Conservation (phyloP, 2,797 vertebrate species). For the Pangasius krempfi region DNA sequence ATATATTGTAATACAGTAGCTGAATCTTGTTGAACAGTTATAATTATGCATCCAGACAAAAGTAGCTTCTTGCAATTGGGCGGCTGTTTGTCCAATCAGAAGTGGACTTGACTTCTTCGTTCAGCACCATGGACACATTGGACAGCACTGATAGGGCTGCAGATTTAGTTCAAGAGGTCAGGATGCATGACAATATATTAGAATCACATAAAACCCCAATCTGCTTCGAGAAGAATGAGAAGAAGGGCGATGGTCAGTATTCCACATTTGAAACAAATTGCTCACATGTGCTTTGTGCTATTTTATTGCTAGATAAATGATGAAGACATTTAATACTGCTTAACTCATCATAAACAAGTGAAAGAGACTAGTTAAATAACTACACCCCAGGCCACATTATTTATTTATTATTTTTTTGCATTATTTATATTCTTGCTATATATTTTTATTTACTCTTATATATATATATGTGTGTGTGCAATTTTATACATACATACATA, state of each 20-base stretch:
- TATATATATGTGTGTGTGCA: too few relatives aligned
- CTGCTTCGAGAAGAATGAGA: background rate
- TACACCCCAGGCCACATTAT: background rate
- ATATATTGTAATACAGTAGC: background rate
- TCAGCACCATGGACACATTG: conserved; percentile 23
- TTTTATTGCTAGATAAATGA: background rate
- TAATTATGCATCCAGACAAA: background rate
- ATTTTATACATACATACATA: background rate
- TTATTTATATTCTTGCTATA: background rate
- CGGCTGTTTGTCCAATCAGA: background rate
- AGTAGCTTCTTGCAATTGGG: background rate
- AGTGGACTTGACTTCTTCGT: background rate
- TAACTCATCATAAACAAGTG: background rate
- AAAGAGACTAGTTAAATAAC: background rate
- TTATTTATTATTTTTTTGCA: background rate
- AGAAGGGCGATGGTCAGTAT: background rate
- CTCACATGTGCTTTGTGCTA: background rate
- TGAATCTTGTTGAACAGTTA: background rate
- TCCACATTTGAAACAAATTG: background rate
- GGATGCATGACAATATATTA: background rate
- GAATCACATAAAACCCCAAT: background rate
- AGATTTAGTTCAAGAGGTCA: too few relatives aligned
- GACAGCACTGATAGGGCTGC: conserved; percentile 21
- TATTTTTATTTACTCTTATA: background rate
- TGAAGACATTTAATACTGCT: background rate